Evolutionary conservation across 2,797 vertebrate species (phyloP).

Genomic region (Alauda arvensis): DNA sequence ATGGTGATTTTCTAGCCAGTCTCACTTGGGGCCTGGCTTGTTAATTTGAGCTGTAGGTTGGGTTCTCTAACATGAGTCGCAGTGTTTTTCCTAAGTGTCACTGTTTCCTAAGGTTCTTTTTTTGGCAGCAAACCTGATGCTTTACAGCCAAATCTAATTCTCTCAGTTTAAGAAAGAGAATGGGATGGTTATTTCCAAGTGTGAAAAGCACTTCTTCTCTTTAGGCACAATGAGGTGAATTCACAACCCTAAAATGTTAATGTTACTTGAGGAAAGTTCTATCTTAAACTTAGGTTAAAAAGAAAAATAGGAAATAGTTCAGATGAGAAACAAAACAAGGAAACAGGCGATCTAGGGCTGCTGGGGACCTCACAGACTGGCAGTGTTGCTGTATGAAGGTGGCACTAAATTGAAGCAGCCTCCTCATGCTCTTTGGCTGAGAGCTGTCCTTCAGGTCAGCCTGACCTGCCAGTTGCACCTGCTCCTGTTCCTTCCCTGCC

Average conservation of each 20-base stretch:
- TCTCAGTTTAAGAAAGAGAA: background rate
- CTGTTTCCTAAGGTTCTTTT: background rate
- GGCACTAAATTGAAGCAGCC: background rate
- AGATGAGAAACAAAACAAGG: background rate
- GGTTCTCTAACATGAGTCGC: background rate
- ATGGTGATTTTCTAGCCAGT: background rate
- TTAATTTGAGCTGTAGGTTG: background rate
- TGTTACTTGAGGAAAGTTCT: background rate
- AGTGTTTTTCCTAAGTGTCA: background rate
- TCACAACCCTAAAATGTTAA: background rate
- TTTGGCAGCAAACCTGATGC: background rate
- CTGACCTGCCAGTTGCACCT: background rate
- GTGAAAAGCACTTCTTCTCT: background rate
- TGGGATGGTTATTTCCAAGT: background rate
- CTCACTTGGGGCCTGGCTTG: background rate
- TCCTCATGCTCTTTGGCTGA: background rate
- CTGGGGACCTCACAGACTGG: background rate
- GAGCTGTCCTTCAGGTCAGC: background rate
- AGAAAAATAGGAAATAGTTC: background rate
- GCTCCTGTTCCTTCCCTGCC: background rate
- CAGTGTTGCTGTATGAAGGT: background rate
- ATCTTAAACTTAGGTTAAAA: background rate
- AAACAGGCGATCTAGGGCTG: background rate
- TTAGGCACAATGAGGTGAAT: background rate
- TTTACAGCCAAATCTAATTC: background rate